Base-by-base conservation (phyloP, 1,140 invertebrate species). In the Rhopalosiphum padi region DNA sequence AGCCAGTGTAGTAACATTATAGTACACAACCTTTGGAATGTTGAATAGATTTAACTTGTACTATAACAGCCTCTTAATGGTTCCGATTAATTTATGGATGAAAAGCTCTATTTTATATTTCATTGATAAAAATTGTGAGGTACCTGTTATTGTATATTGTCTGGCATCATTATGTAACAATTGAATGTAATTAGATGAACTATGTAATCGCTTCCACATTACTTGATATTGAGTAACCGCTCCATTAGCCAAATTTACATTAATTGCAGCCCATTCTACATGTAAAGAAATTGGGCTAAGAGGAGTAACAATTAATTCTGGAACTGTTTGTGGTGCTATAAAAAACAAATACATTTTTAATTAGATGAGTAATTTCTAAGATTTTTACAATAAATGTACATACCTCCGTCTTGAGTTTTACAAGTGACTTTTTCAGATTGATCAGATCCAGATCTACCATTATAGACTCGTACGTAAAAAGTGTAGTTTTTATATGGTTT, bases 401-500 rank as follows among this genome's bases (percentile, higher is more conserved):
- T 95, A 97, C 97, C 96, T 95, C 96, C 96, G 94, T 96, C 96
- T 94, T 95, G 95, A 60, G 97, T 97, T 94, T 95, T 95, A 95
- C 97, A 97, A 77, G 96, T 95, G 93, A 97, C 96, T 94, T 95
- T 95, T 87, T 96, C 95, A 4, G 96, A 97, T 93, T 96, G 96
- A 94, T 97, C 96, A 94, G 97, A 97, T 43, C 96, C 96, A 94
- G 96, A 96, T 94, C 95, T 96, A 94, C 95, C 96, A 94, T 96
- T 96, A 95, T 96, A 97, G 43, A 96, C 96, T 93, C 96, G 95
- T 68, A 97, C 95, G 94, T 96, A 97, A 94, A 97, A 96, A 37
- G 96, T 96, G 94, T 97, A 97, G 95, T 97, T 97, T 94, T 97
- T 97, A 95, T 95, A 96, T 9, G 96, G 96, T 94, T 96, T 95